Percentiles rank a stretch among this genome's conserved stretches.
Conservation (phyloP, 2,113 vertebrate genomes). For the Leptobrachium ailaonicum region DNA sequence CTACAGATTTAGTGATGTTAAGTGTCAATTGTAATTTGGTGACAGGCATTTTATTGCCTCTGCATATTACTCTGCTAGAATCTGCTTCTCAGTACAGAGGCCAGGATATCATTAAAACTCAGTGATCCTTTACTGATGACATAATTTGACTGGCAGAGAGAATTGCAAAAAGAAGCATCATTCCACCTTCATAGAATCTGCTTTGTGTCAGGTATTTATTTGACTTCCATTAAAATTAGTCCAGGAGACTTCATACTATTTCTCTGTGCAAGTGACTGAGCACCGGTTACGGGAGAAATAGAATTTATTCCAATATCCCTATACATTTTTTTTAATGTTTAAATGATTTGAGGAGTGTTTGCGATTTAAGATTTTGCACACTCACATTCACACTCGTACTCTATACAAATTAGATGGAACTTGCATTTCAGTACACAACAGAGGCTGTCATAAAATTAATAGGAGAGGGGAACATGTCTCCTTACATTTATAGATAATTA, state of each 20-base stretch:
- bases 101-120: constrained; percentile 83
- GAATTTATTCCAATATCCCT: constrained; percentile 64
- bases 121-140: constrained; percentile 87
- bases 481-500: constrained; percentile 66
- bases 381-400: background rate
- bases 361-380: constrained; percentile 35
- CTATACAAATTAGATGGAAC: constrained; percentile 53
- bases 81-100: constrained; percentile 75
- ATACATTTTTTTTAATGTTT: constrained; percentile 63
- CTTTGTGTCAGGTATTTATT: constrained; percentile 85
- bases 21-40: constrained; percentile 84
- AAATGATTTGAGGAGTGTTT: constrained; percentile 72
- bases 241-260: constrained; percentile 82
- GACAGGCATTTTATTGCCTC: constrained; percentile 82
- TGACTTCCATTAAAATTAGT: constrained; percentile 93
- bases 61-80: constrained; percentile 77
- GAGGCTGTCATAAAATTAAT: constrained; percentile 65
- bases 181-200: constrained; percentile 85
- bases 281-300: constrained; percentile 66
- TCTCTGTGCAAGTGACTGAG: constrained; percentile 75
- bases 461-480: constrained; percentile 64
- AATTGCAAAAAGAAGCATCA: constrained; percentile 74
- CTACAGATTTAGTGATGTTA: constrained; percentile 81
- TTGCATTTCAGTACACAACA: constrained; percentile 60
- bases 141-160: constrained; percentile 85